phyloP scores from a whole-genome alignment of 2,888 invertebrate species.

The Elysia crispata region DNA sequence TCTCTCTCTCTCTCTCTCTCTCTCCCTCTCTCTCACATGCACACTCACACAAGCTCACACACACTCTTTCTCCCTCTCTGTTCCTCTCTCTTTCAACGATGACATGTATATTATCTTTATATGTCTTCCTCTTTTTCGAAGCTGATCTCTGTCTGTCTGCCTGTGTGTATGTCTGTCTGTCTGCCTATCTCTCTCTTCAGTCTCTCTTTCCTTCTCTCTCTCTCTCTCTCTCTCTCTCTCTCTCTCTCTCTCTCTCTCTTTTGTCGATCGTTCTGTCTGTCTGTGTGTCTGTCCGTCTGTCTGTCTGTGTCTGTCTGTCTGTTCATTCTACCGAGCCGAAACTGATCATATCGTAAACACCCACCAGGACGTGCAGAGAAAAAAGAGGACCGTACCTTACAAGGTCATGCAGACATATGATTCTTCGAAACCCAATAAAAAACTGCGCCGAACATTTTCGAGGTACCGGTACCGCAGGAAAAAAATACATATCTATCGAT shows the following conservation, averaged over 20 bases:
- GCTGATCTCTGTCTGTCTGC: not conserved
- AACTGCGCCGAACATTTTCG: no score
- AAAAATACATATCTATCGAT: no score
- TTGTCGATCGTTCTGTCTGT: not conserved
- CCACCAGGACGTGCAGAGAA: no score
- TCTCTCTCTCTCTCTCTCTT: conserved; percentile 1
- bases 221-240: no score
- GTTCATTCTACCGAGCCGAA: no score
- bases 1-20: not conserved
- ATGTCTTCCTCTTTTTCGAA: not conserved
- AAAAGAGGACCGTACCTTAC: no score
- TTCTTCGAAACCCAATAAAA: no score
- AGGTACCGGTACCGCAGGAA: no score
- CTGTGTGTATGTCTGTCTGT: not conserved
- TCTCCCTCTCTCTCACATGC: not conserved
- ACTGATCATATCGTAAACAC: no score
- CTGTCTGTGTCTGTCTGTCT: not conserved
- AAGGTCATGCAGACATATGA: no score
- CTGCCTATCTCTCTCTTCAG: not conserved
- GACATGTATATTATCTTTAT: not conserved
- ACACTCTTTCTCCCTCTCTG: no score
- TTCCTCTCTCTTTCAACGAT: not conserved
- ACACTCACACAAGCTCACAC: no score
- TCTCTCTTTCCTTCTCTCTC: not conserved
- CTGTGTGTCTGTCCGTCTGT: not conserved